Evolutionary conservation across 2,797 vertebrate genomes (phyloP).

Genomic region (Hippocampus kuda): DNA sequence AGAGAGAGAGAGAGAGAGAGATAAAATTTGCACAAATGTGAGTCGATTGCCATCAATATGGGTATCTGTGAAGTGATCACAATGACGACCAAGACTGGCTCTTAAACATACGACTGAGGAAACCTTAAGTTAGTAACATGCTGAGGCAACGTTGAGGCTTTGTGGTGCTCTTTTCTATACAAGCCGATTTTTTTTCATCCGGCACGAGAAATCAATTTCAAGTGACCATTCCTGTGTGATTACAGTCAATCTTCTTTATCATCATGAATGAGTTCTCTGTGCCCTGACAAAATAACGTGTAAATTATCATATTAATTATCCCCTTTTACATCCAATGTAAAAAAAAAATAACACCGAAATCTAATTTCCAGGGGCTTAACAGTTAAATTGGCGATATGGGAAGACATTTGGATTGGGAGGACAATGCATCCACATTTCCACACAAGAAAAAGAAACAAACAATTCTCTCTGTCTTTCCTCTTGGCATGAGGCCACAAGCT

Average conservation of each 20-base stretch:
- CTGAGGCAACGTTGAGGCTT: too few species aligned
- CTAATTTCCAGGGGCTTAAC: conserved; percentile 1
- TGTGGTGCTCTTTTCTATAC: background rate
- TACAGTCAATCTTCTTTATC: background rate
- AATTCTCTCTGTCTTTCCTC: conserved; percentile 53
- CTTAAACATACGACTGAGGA: too few species aligned
- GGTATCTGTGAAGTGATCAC: too few species aligned
- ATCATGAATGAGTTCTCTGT: background rate
- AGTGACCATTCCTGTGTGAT: background rate
- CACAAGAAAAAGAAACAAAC: conserved; percentile 41
- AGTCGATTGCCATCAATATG: too few species aligned
- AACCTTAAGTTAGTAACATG: too few species aligned
- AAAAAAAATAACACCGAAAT: background rate
- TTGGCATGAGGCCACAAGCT: conserved; percentile 52
- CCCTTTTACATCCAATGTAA: background rate
- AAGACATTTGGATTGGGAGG: conserved; percentile 21
- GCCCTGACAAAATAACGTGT: background rate
- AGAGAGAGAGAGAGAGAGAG: too few species aligned
- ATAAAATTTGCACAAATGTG: too few species aligned
- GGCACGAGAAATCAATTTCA: background rate
- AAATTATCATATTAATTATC: background rate
- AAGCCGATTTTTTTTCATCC: background rate
- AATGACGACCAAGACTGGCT: too few species aligned
- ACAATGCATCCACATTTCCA: conserved; percentile 52
- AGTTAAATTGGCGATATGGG: conserved; percentile 18